A percentile compares a stretch with the other conserved stretches of the same genome.
Evolutionary conservation across 2,797 vertebrate species (phyloP).

Genomic region (Ciconia nigra): DNA sequence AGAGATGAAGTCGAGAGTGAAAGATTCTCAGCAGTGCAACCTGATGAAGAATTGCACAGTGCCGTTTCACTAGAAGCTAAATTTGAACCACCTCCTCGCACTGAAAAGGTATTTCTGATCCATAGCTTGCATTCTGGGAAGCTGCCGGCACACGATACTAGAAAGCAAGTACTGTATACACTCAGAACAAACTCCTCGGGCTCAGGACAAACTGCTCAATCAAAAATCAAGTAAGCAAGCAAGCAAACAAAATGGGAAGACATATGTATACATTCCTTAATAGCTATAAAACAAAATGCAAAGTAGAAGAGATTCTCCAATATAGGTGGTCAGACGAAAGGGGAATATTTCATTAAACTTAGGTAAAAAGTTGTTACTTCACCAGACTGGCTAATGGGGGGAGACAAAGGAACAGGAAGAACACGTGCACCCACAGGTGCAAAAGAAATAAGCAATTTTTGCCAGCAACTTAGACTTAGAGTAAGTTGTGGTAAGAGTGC

Average conservation of each 20-base stretch:
- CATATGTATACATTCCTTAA: not conserved
- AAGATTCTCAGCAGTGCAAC: not conserved
- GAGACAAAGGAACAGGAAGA: not conserved
- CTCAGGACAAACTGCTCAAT: not conserved
- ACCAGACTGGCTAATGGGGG: not conserved
- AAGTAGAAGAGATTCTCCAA: not conserved
- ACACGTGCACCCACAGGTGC: not conserved
- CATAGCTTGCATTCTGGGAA: not conserved
- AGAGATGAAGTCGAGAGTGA: not conserved
- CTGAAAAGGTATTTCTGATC: not conserved
- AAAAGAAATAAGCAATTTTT: not conserved
- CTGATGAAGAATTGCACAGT: not conserved
- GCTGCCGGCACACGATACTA: accelerated
- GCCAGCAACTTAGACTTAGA: not conserved
- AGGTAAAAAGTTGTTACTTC: not conserved
- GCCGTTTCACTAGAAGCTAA: accelerated
- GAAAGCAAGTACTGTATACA: not conserved
- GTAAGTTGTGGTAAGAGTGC: not conserved
- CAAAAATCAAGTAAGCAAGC: not conserved
- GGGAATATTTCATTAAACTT: not conserved
- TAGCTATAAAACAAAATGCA: not conserved
- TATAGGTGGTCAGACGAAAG: not conserved
- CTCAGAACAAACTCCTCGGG: not conserved
- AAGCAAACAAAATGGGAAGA: not conserved
- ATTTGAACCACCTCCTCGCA: not conserved